phyloP scores from a whole-genome alignment of 2,113 vertebrate genomes.

The Athene noctua region DNA sequence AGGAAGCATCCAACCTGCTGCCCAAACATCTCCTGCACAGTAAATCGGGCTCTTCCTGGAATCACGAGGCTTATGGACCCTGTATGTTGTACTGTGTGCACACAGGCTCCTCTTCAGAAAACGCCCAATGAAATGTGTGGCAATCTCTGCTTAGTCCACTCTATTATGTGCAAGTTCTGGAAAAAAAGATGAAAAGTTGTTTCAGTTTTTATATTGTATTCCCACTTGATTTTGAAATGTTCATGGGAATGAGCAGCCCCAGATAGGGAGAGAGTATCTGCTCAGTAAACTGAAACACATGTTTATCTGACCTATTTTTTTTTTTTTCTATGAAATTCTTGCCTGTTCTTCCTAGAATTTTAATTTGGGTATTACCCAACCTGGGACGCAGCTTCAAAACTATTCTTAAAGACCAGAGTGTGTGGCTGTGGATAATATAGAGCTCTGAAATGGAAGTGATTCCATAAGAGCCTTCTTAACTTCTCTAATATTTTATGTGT shows the following conservation, averaged over 20 bases:
- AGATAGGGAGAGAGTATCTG: not conserved
- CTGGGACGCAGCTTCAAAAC: not conserved
- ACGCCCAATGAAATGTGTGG: fast-evolving
- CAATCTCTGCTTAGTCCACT: not conserved
- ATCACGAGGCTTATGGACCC: fast-evolving
- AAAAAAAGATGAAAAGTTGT: not conserved
- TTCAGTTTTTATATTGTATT: not conserved
- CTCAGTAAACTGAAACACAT: not conserved
- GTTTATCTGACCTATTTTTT: not conserved
- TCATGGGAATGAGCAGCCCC: not conserved
- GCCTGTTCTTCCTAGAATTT: not conserved
- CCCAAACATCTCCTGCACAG: fast-evolving
- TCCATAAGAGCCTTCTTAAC: not conserved
- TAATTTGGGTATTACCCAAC: fast-evolving
- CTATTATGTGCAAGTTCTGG: not conserved
- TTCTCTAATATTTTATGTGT: not conserved
- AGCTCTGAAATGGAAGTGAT: not conserved
- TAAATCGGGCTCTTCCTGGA: not conserved
- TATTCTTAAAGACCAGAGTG: not conserved
- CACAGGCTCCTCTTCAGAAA: not conserved
- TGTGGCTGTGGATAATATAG: not conserved
- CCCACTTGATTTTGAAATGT: not conserved
- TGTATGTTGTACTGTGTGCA: fast-evolving
- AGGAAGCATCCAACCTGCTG: not conserved
- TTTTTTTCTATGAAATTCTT: not conserved